Evolutionary conservation across 2,113 vertebrate genomes (phyloP).

Genomic region (Riparia riparia): DNA sequence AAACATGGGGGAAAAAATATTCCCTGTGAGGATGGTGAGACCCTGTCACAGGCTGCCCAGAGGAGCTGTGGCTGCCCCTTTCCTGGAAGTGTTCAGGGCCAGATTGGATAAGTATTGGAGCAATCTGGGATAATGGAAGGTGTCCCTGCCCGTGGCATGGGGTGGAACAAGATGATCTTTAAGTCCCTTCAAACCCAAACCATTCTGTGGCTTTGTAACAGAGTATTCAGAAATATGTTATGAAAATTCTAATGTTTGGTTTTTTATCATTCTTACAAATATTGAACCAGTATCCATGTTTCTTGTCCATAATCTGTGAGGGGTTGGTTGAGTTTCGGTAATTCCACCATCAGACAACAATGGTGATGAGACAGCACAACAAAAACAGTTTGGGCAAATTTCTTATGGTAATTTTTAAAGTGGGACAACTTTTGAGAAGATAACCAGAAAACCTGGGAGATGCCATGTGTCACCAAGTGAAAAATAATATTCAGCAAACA

Average conservation of each 20-base stretch:
- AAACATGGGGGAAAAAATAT: background rate
- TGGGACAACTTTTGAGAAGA: background rate
- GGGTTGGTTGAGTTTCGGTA: background rate
- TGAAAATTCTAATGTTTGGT: background rate
- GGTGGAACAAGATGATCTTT: fast-evolving
- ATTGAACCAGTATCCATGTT: fast-evolving
- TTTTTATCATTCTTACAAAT: background rate
- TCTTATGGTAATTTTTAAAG: background rate
- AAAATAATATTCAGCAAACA: background rate
- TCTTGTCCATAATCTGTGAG: background rate
- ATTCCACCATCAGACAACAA: background rate
- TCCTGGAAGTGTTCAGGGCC: background rate
- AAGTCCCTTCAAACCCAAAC: background rate
- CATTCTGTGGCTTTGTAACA: background rate
- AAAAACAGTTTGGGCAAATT: background rate
- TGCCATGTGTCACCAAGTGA: background rate
- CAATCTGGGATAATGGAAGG: fast-evolving
- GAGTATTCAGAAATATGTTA: background rate
- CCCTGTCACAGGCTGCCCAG: fast-evolving
- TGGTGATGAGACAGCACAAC: background rate
- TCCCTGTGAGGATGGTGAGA: fast-evolving
- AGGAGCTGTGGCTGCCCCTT: background rate
- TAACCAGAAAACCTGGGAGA: background rate
- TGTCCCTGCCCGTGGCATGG: background rate
- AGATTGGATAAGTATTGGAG: fast-evolving